These are phyloP conservation scores for Gymnocypris eckloni DNA, from an alignment of 2,797 vertebrate genomes.

Conservation along the genomic window DNA sequence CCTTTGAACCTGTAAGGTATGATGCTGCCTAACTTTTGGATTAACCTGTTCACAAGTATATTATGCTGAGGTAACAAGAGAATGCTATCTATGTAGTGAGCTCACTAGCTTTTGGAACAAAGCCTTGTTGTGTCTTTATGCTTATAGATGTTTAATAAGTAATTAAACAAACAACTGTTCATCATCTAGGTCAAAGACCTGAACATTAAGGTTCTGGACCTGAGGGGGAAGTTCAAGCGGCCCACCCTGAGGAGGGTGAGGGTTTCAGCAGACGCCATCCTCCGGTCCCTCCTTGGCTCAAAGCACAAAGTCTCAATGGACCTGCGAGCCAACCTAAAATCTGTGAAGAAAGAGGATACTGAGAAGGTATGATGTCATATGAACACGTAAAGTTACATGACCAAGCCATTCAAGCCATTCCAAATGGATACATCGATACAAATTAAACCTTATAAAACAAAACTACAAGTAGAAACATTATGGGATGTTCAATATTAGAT, in stretches of 20 bases:
- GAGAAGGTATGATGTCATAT: slow-evolving; percentile 83
- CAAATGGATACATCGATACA: neutral
- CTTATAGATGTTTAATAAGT: neutral
- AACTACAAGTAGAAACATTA: neutral
- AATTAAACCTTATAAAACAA: neutral
- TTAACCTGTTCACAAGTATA: neutral
- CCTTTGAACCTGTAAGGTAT: neutral
- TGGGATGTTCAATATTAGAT: neutral
- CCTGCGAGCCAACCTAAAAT: slow-evolving; percentile 93
- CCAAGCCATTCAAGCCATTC: neutral
- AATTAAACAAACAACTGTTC: neutral
- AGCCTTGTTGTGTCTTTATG: neutral
- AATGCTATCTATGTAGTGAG: neutral
- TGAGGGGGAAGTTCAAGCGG: slow-evolving; percentile 94
- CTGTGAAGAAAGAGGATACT: slow-evolving; percentile 96
- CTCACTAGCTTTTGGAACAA: neutral
- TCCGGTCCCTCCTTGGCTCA: slow-evolving; percentile 93
- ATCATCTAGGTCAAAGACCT: slow-evolving; percentile 90
- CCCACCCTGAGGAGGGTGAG: slow-evolving; percentile 89
- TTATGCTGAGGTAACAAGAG: too few species aligned
- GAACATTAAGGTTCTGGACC: slow-evolving; percentile 93
- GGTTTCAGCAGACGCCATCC: slow-evolving; percentile 94
- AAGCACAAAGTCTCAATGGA: slow-evolving; percentile 99
- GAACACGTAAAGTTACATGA: neutral
- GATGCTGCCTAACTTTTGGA: neutral